phyloP scores from a whole-genome alignment of 1,140 invertebrate species.

The Leptinotarsa texana region DNA sequence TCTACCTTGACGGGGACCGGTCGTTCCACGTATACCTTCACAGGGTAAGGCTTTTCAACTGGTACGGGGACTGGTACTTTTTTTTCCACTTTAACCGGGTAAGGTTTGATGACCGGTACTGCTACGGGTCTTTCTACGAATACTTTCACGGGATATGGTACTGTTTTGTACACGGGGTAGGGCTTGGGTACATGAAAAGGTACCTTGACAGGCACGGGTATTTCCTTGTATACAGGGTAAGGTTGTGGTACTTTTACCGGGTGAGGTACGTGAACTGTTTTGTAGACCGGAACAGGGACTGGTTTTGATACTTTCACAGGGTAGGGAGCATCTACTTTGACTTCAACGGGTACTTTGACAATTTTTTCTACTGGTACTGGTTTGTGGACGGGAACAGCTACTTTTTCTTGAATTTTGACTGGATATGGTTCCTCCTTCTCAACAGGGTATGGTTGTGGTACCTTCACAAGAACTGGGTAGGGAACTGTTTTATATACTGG shows the following conservation, averaged over 20 bases:
- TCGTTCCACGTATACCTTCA: slow-evolving; percentile 35
- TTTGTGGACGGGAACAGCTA: slow-evolving; percentile 66
- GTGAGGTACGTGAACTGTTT: slow-evolving; percentile 67
- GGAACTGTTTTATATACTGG: slow-evolving; percentile 64
- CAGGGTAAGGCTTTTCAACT: slow-evolving; percentile 33
- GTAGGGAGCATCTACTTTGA: slow-evolving; percentile 68
- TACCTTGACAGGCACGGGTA: slow-evolving; percentile 66
- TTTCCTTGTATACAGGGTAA: slow-evolving; percentile 71
- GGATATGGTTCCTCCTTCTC: slow-evolving; percentile 62
- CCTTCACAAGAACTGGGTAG: slow-evolving; percentile 61
- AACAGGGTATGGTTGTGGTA: slow-evolving; percentile 68
- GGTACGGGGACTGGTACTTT: slow-evolving; percentile 27
- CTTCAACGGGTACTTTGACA: slow-evolving; percentile 72
- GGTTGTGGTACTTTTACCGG: slow-evolving; percentile 74
- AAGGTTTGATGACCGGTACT: slow-evolving; percentile 21
- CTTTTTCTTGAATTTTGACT: slow-evolving; percentile 61
- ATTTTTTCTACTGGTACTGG: slow-evolving; percentile 74
- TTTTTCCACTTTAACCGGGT: slow-evolving; percentile 29
- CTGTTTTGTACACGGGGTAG: slow-evolving; percentile 68
- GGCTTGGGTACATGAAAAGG: slow-evolving; percentile 59
- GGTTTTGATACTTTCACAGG: slow-evolving; percentile 68
- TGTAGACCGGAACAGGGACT: slow-evolving; percentile 68
- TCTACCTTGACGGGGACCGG: slow-evolving; percentile 14
- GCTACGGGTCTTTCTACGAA: slow-evolving; percentile 25
- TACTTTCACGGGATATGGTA: slow-evolving; percentile 33